A percentile compares a stretch with the other conserved stretches of the same genome.
Conservation (phyloP, 2,888 invertebrate species). For the Eilema griseolum region DNA sequence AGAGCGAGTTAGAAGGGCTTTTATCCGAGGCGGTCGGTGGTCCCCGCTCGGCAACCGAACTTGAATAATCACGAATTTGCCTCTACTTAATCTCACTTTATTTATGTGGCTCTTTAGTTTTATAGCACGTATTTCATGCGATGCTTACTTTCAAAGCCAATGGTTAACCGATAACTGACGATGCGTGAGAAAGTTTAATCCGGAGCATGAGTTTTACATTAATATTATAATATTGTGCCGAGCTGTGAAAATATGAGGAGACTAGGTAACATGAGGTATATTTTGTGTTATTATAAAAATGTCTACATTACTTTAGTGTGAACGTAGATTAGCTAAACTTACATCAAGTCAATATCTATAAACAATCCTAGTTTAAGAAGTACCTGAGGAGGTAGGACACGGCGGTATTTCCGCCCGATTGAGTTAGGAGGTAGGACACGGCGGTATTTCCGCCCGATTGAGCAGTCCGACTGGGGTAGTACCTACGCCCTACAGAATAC, state of each 20-base stretch:
- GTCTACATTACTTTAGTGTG: slow-evolving; percentile 8
- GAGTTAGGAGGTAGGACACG: no score
- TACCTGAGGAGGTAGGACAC: no score
- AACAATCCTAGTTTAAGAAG: no score
- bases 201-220: slow-evolving; percentile 10
- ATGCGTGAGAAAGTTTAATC: slow-evolving; percentile 42
- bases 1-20: slow-evolving; percentile 51
- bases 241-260: slow-evolving; percentile 24
- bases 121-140: slow-evolving; percentile 45
- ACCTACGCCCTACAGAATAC: no score
- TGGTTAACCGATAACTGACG: slow-evolving; percentile 42
- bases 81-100: slow-evolving; percentile 61
- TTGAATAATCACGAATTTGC: slow-evolving; percentile 67
- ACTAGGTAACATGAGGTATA: slow-evolving; percentile 1
- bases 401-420: no score
- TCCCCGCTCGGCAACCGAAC: slow-evolving; percentile 51
- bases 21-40: slow-evolving; percentile 53
- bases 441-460: no score
- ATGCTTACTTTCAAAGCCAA: slow-evolving; percentile 41
- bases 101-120: slow-evolving; percentile 58
- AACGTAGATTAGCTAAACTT: not conserved
- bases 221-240: slow-evolving; percentile 12
- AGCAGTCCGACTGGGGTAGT: no score
- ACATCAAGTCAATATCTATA: no score
- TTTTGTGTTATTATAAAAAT: slow-evolving; percentile 19